These are phyloP conservation scores for Clepsis dumicolana DNA, from an alignment of 2,888 invertebrate species.

Conservation along the genomic window DNA sequence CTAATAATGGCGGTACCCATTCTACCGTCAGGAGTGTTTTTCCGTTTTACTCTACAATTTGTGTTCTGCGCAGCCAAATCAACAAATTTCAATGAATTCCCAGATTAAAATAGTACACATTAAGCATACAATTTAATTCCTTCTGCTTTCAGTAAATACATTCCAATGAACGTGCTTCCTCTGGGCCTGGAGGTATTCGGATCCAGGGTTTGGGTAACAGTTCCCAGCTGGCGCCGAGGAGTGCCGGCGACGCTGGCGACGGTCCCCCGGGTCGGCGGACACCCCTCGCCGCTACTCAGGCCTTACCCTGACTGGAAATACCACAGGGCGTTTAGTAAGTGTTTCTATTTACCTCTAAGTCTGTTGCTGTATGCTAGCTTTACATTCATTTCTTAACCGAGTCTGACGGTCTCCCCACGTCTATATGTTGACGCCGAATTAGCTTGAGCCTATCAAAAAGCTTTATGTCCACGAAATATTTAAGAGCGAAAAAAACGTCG, in stretches of 20 bases:
- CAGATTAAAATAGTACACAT: too few species aligned
- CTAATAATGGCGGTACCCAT: too few species aligned
- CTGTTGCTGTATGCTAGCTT: background rate
- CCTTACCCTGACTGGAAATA: conserved; percentile 93
- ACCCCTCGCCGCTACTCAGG: conserved; percentile 85
- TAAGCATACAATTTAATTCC: background rate
- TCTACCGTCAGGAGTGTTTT: too few species aligned
- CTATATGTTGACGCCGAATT: too few species aligned
- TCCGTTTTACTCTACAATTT: too few species aligned
- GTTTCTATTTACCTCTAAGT: background rate
- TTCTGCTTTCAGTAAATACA: conserved; percentile 77
- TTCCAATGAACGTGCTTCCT: conserved; percentile 91
- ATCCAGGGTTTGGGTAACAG: conserved; percentile 89
- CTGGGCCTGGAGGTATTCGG: conserved; percentile 90
- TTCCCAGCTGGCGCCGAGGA: conserved; percentile 92
- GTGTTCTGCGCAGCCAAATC: too few species aligned
- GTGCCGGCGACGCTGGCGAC: conserved; percentile 91
- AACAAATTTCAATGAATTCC: too few species aligned
- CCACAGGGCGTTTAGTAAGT: conserved; percentile 85
- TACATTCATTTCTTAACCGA: background rate
- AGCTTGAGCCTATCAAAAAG: background rate
- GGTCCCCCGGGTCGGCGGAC: conserved; percentile 86
- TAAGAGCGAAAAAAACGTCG: too few species aligned
- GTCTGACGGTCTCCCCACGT: too few species aligned
- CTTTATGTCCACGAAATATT: too few species aligned